Percentiles rank a stretch among this genome's conserved stretches.
Conservation (phyloP, 2,797 vertebrate species). For the Phrynocephalus vlangalii region DNA sequence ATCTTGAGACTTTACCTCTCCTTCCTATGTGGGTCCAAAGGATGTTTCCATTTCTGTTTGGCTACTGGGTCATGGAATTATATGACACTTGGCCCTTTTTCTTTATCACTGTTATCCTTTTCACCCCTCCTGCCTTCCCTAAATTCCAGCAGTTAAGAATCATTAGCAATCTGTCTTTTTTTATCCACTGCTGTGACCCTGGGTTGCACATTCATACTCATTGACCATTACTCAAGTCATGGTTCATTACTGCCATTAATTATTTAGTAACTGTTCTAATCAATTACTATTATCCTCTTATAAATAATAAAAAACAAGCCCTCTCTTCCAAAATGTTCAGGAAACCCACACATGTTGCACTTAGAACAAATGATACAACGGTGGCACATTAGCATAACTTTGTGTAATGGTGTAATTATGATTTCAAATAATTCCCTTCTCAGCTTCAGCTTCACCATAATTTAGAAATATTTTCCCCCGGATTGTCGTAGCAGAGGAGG, state of each 20-base stretch:
- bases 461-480: not conserved
- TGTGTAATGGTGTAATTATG: not conserved
- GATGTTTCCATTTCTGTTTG: too few relatives aligned
- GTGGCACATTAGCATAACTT: not conserved
- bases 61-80: not conserved
- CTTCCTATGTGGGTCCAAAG: too few relatives aligned
- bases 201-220: not conserved
- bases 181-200: not conserved
- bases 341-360: not conserved
- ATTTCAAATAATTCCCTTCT: not conserved
- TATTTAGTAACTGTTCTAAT: not conserved
- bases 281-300: not conserved
- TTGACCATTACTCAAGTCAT: not conserved
- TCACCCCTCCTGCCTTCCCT: not conserved
- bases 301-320: not conserved
- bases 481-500: not conserved
- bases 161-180: not conserved
- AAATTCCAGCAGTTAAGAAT: slow-evolving; percentile 1
- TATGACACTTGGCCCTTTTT: too few relatives aligned
- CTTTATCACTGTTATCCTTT: too few relatives aligned
- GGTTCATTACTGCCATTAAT: slow-evolving; percentile 7
- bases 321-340: not conserved
- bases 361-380: not conserved
- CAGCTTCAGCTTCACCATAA: not conserved
- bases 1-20: too few relatives aligned